Evolutionary conservation across 2,888 invertebrate genomes (phyloP), one percentile per base, ranked within the genome.

Genomic region (Drosophila neutralis): DNA sequence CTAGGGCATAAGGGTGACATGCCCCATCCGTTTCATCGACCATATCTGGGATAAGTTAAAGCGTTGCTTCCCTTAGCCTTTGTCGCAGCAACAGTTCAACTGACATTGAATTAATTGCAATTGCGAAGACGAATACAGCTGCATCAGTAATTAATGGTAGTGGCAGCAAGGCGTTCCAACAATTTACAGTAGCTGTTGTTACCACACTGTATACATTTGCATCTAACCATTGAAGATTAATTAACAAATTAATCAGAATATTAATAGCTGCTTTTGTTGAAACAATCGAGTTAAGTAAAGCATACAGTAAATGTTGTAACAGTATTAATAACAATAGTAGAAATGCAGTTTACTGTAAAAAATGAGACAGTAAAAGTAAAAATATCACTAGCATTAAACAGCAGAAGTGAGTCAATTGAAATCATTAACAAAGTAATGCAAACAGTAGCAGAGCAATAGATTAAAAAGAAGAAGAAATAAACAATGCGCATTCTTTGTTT

Each of bases 21-120:
- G 24, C 38, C 27, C 64, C 53, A 35, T 36, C 27, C 27, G 27
- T 56, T 56, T 38, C 38, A n/a, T 29, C n/a, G 56, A 15, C 27
- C 36, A 36, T 13, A 29, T 29, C 24, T 49, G 29, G 18, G 2
- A 29, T 36, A 29, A 73, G 73, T 21, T 24, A 45, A 45, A 24
- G 21, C 42, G 42, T 21, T 42, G 42, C 21, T 42, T 11, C 5
- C 21, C 69, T 76, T 82, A 56, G 76, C 76, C 79, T 76, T 82
- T 82, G 82, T 73, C 83, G 73, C 76, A 69, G 76, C 73, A 71
- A 79, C 80, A 76, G 77, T 79, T 76, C 64, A 82, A 77, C 80
- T 76, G 80, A 79, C 83, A 82, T 76, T 80, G 80, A 80, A 80
- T 82, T 80, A 80, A 80, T 82, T 80, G 80, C 80, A 80, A 80